These are phyloP conservation scores for Trichopria drosophilae DNA, from an alignment of 2,888 invertebrate species.

Conservation along the genomic window DNA sequence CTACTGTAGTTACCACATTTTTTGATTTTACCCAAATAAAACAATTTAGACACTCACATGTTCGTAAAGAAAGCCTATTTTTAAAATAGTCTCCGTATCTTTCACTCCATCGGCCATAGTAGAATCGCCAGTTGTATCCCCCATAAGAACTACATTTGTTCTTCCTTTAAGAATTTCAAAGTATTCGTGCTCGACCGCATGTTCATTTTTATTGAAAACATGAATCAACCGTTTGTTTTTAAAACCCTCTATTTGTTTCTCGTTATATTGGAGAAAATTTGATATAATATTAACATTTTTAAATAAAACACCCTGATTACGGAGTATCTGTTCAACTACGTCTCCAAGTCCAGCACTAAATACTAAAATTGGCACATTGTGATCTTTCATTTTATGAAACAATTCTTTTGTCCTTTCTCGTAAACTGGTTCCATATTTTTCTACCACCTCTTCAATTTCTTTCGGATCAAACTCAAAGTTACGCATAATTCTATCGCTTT, in stretches of 20 bases:
- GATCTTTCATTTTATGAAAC: constrained; percentile 65
- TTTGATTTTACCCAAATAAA: too few relatives aligned
- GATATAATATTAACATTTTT: constrained; percentile 83
- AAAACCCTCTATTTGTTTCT: constrained; percentile 60
- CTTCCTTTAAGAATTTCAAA: constrained; percentile 71
- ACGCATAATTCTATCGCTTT: constrained; percentile 66
- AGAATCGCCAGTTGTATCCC: constrained; percentile 90
- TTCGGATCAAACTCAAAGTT: constrained; percentile 62
- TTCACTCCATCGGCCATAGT: constrained; percentile 89
- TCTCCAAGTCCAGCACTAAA: constrained; percentile 96
- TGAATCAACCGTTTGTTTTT: constrained; percentile 81
- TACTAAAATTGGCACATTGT: constrained; percentile 83
- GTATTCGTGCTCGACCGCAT: constrained; percentile 78
- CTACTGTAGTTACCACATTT: too few relatives aligned
- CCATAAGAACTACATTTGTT: constrained; percentile 84
- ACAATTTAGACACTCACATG: too few relatives aligned
- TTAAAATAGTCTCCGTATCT: constrained; percentile 73
- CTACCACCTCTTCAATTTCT: constrained; percentile 64
- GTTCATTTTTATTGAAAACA: constrained; percentile 92
- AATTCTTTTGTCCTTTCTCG: constrained; percentile 74
- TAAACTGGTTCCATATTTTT: constrained; percentile 58
- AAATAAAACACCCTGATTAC: constrained; percentile 68
- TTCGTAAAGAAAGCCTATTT: constrained; percentile 89
- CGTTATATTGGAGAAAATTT: constrained; percentile 78
- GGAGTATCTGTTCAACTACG: constrained; percentile 77